Evolutionary conservation across 2,797 vertebrate genomes (phyloP), one percentile per base, ranked within the genome.

Genomic region (Acipenser transmontanus): DNA sequence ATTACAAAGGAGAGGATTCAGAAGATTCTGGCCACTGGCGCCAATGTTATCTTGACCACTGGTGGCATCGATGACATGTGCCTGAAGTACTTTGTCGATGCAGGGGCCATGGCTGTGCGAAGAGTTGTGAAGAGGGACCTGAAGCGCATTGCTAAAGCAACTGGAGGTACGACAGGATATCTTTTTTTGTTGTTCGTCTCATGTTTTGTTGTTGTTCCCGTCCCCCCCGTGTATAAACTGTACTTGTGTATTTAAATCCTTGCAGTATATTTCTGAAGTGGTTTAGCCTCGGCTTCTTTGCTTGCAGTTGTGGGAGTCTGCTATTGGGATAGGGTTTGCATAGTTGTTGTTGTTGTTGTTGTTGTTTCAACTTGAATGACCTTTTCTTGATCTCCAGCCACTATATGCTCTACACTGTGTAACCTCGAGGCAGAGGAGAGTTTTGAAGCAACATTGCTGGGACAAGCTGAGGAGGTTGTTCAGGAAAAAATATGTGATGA

Each of bases 21-120:
- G 77, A 98, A 98, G 84, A 97, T 99, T 69, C 71, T 99, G 85
- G 89, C 92, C 3, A 84, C 95, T 0, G 97, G 96, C 0, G 94
- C 96, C 34, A 99, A 93, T 0, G 95, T 99, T 2, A 78, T 98
- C 72, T 87, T 99, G 67, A 96, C 93, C 72, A 98, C 96, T 1
- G 96, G 96, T 6, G 95, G 95, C 9, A 97, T 99, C 62, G 97
- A 98, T 64, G 97, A 99, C 69, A 98, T 98, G 97, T 98, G 96
- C 78, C 88, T 99, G 34, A 99, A 99, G 81, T 99, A 99, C 66
- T 99, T 99, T 1, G 92, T 95, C 78, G 97, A 99, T 71, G 86
- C 87, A 0, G 95, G 96, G 4, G 94, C 95, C 17, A 97, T 99
- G 93, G 97, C 95, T 47, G 93, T 99, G 62, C 89, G 95, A 69